Evolutionary conservation across 2,888 invertebrate species (phyloP).

Genomic region (Adelphocoris suturalis): DNA sequence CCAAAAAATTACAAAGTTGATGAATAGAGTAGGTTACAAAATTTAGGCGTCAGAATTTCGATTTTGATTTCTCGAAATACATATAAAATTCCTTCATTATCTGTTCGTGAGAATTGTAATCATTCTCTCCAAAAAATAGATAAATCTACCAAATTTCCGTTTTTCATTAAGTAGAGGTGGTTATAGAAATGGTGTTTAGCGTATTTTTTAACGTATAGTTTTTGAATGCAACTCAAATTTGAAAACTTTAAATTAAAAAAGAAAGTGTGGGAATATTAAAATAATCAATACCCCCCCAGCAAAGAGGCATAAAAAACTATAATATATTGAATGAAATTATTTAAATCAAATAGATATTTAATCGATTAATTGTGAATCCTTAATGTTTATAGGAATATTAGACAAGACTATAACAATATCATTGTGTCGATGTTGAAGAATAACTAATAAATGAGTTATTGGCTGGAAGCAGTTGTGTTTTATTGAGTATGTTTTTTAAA

Average conservation of each 20-base stretch:
- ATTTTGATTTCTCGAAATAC: no score
- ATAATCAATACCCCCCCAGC: background rate
- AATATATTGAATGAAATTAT: background rate
- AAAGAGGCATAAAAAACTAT: background rate
- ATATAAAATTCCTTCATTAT: no score
- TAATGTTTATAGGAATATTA: background rate
- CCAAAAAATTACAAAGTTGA: no score
- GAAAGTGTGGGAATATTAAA: background rate
- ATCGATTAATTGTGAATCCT: background rate
- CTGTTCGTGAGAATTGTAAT: background rate
- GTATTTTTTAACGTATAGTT: background rate
- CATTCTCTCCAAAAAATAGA: background rate
- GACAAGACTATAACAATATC: background rate
- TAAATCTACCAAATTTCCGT: no score
- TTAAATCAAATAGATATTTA: background rate
- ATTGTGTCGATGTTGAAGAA: background rate
- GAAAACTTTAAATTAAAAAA: background rate
- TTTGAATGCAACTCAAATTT: background rate
- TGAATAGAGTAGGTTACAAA: no score
- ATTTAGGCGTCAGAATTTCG: no score
- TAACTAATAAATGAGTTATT: background rate
- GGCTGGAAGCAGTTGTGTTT: background rate
- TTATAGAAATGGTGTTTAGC: no score
- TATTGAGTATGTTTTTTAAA: no score
- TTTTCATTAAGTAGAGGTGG: no score